A percentile compares a stretch with the other conserved stretches of the same genome.
Evolutionary conservation across 2,113 vertebrate genomes (phyloP).

Genomic region (Chionodraco myersi): DNA sequence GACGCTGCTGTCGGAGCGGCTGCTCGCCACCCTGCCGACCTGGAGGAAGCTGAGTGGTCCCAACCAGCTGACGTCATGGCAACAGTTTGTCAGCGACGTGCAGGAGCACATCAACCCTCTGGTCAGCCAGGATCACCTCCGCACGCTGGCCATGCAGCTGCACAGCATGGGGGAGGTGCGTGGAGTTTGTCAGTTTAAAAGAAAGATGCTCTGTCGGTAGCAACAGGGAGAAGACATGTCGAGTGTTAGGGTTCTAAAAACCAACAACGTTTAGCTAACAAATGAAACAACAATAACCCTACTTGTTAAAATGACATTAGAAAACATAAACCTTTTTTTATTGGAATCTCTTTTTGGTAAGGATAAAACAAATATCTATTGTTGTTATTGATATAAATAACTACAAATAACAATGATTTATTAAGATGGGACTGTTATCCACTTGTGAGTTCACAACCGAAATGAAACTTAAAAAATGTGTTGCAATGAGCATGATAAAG

Average conservation of each 20-base stretch:
- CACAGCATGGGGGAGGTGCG: slow-evolving; percentile 95
- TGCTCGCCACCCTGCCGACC: slow-evolving; percentile 89
- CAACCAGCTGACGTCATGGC: slow-evolving; percentile 96
- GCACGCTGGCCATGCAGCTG: slow-evolving; percentile 89
- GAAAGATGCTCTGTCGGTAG: not conserved
- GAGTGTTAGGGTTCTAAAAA: no score
- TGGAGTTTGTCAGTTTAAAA: not conserved
- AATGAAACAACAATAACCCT: no score
- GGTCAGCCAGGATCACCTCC: slow-evolving; percentile 92
- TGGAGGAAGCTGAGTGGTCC: slow-evolving; percentile 96
- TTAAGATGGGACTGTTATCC: no score
- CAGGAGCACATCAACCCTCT: slow-evolving; percentile 97
- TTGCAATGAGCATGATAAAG: not conserved
- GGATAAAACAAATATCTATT: no score
- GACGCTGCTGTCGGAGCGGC: slow-evolving; percentile 92
- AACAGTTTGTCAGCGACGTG: slow-evolving; percentile 94
- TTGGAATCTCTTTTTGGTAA: no score
- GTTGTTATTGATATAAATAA: no score
- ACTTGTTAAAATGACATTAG: no score
- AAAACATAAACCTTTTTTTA: no score
- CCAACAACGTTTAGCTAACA: no score
- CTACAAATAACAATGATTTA: no score
- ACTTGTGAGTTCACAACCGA: no score
- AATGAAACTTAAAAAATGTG: not conserved
- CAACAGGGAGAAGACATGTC: not conserved